Evolutionary conservation across 2,113 vertebrate species (phyloP).

Genomic region (Sarotherodon lohbergeri): DNA sequence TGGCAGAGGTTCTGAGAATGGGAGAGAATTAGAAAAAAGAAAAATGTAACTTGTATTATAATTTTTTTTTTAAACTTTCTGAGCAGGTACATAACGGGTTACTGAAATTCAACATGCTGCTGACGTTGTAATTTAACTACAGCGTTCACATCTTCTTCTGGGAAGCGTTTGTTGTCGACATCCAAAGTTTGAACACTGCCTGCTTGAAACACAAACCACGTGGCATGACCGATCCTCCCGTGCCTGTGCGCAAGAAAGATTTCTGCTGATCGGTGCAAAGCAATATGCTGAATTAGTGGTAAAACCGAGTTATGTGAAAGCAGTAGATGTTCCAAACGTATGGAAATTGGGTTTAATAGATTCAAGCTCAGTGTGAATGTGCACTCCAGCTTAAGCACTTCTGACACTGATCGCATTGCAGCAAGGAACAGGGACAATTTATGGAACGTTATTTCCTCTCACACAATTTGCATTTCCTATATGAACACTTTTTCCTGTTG

Average conservation of each 20-base stretch:
- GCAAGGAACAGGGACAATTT: neutral
- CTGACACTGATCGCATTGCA: neutral
- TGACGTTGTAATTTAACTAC: neutral
- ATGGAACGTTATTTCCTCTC: neutral
- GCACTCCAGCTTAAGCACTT: neutral
- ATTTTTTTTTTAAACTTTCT: neutral
- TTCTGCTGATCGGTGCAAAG: neutral
- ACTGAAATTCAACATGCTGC: neutral
- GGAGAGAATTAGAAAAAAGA: neutral
- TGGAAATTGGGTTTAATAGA: neutral
- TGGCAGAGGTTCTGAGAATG: neutral
- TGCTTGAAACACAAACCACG: conserved; percentile 3
- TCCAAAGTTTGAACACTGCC: neutral
- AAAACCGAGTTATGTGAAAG: neutral
- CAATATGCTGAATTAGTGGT: neutral
- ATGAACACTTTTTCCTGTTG: neutral
- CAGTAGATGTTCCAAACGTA: neutral
- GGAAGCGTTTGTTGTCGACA: neutral
- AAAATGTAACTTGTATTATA: neutral
- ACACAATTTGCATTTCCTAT: neutral
- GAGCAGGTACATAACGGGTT: neutral
- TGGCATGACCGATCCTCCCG: neutral
- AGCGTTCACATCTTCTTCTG: neutral
- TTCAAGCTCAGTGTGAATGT: neutral
- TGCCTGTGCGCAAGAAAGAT: neutral